Base-by-base conservation (phyloP, 2,888 invertebrate species). In the Malthinus flaveolus region DNA sequence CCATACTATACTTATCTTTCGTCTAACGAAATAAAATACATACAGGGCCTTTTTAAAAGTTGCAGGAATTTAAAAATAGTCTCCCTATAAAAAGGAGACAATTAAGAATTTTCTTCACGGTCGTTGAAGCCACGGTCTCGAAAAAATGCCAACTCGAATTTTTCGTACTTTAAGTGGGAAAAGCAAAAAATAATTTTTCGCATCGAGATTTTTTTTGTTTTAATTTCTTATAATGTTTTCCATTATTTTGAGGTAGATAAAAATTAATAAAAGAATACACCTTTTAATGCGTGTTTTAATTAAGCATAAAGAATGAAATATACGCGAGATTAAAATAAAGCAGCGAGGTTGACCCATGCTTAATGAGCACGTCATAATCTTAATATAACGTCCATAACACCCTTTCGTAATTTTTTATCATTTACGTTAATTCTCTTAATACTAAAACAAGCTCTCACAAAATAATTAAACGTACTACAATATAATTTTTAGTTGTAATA, bases 221-320 rank as follows among this genome's bases (percentile, higher is more conserved):
- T 23, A 23, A 23, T 23, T 23, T 23, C 3, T 23, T 32, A 34
- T 56, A 49, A 36, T 32, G 37, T 47, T 50, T 39, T 47, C 39
- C 39, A 37, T 32, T 39, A 46, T 52, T 53, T 49, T 48, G 52
- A 48, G 44, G 44, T 53, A 58, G 57, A 57, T 53, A 58, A 58
- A 48, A 58, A 53, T 49, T 58, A 49, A 58, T 58, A 58, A 58
- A 57, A 37, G 37, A 44, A 45, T 53, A 47, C 52, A 35, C 52
- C 35, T 58, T 52, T 58, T 53, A 58, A 58, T 58, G 49, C 49
- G 48, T 49, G 51, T 58, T 58, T 58, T 58, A 58, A 58, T 58
- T 58, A 58, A 58, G 48, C 57, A 58, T 58, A 53, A 58, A 58
- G 47, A 58, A 52, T 58, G 49, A 58, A 53, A 58, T 58, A 52